A percentile compares a stretch with the other conserved stretches of the same genome.
phyloP scores from a whole-genome alignment of 2,888 invertebrate species.

The Microctonus brassicae region DNA sequence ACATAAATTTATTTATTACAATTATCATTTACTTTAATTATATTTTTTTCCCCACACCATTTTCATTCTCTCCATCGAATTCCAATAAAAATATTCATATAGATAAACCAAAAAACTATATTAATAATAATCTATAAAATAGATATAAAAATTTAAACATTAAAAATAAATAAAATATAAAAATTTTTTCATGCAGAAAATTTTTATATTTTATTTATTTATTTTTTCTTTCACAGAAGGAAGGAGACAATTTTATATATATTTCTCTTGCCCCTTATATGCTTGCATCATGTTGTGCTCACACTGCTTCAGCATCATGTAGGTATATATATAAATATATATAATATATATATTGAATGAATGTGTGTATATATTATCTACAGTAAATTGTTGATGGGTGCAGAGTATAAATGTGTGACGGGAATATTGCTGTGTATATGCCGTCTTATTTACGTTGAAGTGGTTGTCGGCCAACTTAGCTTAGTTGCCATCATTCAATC shows the following conservation, averaged over 20 bases:
- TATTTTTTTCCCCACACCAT: background rate
- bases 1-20: background rate
- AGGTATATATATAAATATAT: too few relatives aligned
- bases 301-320: background rate
- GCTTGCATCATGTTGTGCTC: background rate
- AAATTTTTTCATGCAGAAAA: background rate
- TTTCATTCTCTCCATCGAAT: too few relatives aligned
- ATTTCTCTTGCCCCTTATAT: conserved; percentile 5
- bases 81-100: too few relatives aligned
- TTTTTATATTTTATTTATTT: background rate
- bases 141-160: too few relatives aligned
- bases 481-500: conserved; percentile 62
- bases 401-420: too few relatives aligned
- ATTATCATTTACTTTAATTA: background rate
- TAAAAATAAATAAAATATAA: background rate
- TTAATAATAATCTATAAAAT: too few relatives aligned
- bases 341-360: too few relatives aligned
- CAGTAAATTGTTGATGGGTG: background rate
- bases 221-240: background rate
- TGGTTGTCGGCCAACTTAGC: conserved; percentile 65
- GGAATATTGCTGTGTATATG: conserved; percentile 45
- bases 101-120: too few relatives aligned
- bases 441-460: conserved; percentile 64
- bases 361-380: background rate
- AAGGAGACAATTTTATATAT: conserved; percentile 2